phyloP scores from a whole-genome alignment of 2,888 invertebrate species.

The Acrobasis consociella region DNA sequence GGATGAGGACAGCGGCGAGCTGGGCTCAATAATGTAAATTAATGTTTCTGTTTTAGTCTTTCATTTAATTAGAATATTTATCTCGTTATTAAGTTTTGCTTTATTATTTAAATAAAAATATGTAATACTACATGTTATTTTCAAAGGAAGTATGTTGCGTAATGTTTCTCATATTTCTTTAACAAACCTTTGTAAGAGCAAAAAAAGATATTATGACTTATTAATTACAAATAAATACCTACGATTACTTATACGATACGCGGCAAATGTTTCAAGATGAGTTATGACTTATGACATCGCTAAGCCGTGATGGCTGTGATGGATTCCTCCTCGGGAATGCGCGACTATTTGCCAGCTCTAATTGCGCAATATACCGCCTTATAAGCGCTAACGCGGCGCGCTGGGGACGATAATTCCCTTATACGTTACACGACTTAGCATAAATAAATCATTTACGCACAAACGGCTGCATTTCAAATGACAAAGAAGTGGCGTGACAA shows the following conservation, averaged over 20 bases:
- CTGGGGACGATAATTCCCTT: not conserved
- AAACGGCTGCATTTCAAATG: not conserved
- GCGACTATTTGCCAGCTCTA: slow-evolving; percentile 4
- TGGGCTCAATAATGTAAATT: too few species aligned
- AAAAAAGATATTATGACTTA: not conserved
- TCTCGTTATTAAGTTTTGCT: too few species aligned
- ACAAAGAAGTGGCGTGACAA: slow-evolving; percentile 14
- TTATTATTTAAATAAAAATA: too few species aligned
- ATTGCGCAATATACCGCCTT: slow-evolving; percentile 12
- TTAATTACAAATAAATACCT: too few species aligned
- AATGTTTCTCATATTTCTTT: too few species aligned
- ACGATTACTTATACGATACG: not conserved
- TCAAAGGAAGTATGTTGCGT: too few species aligned
- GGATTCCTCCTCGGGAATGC: slow-evolving; percentile 3
- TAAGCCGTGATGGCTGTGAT: slow-evolving; percentile 7
- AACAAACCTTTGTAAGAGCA: not conserved
- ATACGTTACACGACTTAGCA: slow-evolving; percentile 6
- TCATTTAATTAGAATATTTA: too few species aligned
- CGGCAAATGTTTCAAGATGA: slow-evolving; percentile 5
- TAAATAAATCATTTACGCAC: slow-evolving; percentile 10
- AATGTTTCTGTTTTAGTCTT: too few species aligned
- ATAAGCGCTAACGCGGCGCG: not conserved
- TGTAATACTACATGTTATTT: too few species aligned
- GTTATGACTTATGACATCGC: slow-evolving; percentile 12
- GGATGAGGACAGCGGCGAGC: too few species aligned